Evolutionary conservation across 1,140 invertebrate species (phyloP), one percentile per base, ranked within the genome.

Genomic region (Ceratitis capitata): DNA sequence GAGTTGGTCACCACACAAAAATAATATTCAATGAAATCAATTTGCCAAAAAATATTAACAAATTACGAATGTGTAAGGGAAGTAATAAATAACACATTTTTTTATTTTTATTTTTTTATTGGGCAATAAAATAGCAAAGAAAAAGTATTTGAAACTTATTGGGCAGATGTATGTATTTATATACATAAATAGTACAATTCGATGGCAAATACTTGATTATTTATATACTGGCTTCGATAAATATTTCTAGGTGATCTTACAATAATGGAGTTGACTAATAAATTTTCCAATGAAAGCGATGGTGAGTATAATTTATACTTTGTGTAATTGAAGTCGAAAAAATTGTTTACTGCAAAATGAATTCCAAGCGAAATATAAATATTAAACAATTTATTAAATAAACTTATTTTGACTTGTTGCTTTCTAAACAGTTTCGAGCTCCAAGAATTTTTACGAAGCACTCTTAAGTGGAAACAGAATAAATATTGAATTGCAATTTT

Each of bases 31-130:
- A 32, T 69, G 61, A 35, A 69, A 69, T 69, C 61, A 69, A 69
- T 69, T 69, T 69, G 61, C 61, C 61, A 39, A 39, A n/a, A 69
- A 32, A 69, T 35, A 69, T 69, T 69, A 69, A 69, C 39, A 69
- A 69, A 69, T 69, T 35, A 32, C 29, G 32, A 69, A 69, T 69
- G 61, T 39, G 29, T 32, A 35, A 69, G 61, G 61, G 35, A 69
- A 69, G 39, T 69, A 69, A 69, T 69, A 69, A 69, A 69, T 69
- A 69, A 69, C 61, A 69, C 12, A 12, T 69, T 12, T 69, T 29
- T 35, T 16, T 14, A 69, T 16, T 32, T 69, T 12, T 69, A 32
- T 35, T 16, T 14, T 39, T 3, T 3, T 69, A 7, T 69, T 39
- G 32, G 16, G 61, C 61, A 69, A 35, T 35, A 69, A 69, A 35